Evolutionary conservation across 2,797 vertebrate genomes (phyloP), one percentile per base, ranked within the genome.

Genomic region (Sebastes variabilis): DNA sequence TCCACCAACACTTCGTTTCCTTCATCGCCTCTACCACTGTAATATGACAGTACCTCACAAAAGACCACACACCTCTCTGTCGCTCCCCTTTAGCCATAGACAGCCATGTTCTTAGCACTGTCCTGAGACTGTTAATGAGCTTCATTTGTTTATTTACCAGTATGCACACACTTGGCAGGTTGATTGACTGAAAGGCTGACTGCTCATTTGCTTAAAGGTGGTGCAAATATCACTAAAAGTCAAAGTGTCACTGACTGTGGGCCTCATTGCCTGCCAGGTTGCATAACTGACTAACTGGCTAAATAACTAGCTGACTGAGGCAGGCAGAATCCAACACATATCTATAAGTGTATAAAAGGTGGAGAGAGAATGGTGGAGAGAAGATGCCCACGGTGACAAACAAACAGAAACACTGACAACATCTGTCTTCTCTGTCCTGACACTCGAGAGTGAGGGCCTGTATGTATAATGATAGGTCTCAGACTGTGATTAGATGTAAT

Each of bases 401-500:
- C n/a, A 65, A 61, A 81, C 38, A 73, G 14, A 81, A 78, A 71
- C 36, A 60, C 4, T 66, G 56, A 66, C 54, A 49, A 24, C 38
- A 59, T 52, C 34, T 55, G 25, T 75, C 42, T 32, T 71, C 49
- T 70, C 60, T 30, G 29, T 24, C 66, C 64, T 58, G 29, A 72
- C 58, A 77, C 54, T 72, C 3, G 0, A 34, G 29, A 52, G 38
- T 72, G 52, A 77, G 4, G n/a, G 55, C 70, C 38, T 42, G 58
- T 59, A 24, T 80, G 67, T 56, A 32, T 13, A 2, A 79, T 32
- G 71, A 86, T 62, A 22, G 59, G 25, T 82, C 24, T 55, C 22
- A 79, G 38, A 82, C 25, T 78, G 67, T 77, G 71, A 88, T 89
- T 77, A 81, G 62, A 80, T 7, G 56, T 82, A 89, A 89, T 80